A percentile compares a stretch with the other conserved stretches of the same genome.
Conservation (phyloP, 2,888 invertebrate genomes). For the Lasioglossum malachurum region DNA sequence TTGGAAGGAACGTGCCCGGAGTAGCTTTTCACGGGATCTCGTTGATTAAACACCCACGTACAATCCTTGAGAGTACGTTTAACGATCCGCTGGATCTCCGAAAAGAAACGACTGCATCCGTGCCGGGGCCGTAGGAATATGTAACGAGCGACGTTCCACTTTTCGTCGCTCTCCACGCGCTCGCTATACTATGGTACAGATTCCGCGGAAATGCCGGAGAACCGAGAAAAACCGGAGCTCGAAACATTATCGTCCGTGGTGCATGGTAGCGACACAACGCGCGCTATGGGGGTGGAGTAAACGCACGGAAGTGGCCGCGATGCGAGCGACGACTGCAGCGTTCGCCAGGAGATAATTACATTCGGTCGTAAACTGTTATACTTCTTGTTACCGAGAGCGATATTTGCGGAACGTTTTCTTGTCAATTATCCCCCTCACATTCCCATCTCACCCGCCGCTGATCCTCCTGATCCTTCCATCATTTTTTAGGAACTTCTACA, state of each 20-base stretch:
- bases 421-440: not conserved
- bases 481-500: not conserved
- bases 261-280: not conserved
- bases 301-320: not conserved
- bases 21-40: not conserved
- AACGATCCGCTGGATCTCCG: conserved; percentile 18
- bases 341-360: not conserved
- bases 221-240: not conserved
- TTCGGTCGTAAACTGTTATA: not conserved
- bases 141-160: conserved; percentile 8
- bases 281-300: not conserved
- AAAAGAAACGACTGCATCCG: conserved; percentile 15
- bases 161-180: not conserved
- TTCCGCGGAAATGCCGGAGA: not conserved
- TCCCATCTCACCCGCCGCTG: not conserved
- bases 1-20: not conserved
- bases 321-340: not conserved
- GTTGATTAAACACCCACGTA: conserved; percentile 5
- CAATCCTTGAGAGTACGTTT: not conserved
- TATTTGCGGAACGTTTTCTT: not conserved
- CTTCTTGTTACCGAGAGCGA: not conserved
- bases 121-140: not conserved
- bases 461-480: not conserved
- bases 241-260: not conserved
- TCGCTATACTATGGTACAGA: not conserved